Evolutionary conservation across 2,888 invertebrate genomes (phyloP), one percentile per base, ranked within the genome.

Genomic region (Luffia ferchaultella): DNA sequence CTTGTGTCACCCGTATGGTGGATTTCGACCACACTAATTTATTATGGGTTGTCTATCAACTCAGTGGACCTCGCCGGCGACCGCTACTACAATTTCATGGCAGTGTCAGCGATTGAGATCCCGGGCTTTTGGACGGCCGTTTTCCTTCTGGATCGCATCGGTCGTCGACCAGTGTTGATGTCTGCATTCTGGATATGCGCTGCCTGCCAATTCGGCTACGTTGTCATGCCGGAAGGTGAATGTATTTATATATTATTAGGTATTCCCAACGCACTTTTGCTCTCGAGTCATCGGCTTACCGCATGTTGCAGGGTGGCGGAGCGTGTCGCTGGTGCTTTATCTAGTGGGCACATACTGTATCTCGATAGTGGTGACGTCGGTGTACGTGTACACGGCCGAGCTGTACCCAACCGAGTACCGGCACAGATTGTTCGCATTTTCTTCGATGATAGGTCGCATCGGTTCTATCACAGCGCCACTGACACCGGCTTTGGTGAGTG

Each of bases 31-130:
- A 87, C 88, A 0, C 85, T 91, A 54, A 86, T 91, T 5, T 92
- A 89, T 66, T 91, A 90, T 59, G 91, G 92, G 0, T 67, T 92
- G 20, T 89, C 89, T 1, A 70, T 91, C 48, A 90, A 89, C 66
- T 87, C 91, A 0, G 89, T 90, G 1, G 77, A 87, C 1, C 69
- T 92, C 43, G 83, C 86, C 18, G 90, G 90, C 1, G 86, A 90
- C 63, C 87, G 87, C 59, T 90, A 90, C 63, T 58, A 88, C 7
- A 91, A 90, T 64, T 91, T 90, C 60, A 86, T 89, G 15, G 62
- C 85, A 44, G 85, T 86, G 1, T 68, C 82, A 0, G 57, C 83
- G 16, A 79, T 88, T n/a, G 90, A 90, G 64, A 85, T 90, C 50
- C 90, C 90, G 0, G 90, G 87, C 0, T 89, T 87, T 59, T 66